Evolutionary conservation across 1,140 invertebrate genomes (phyloP).

Genomic region (Cotesia chilonis): DNA sequence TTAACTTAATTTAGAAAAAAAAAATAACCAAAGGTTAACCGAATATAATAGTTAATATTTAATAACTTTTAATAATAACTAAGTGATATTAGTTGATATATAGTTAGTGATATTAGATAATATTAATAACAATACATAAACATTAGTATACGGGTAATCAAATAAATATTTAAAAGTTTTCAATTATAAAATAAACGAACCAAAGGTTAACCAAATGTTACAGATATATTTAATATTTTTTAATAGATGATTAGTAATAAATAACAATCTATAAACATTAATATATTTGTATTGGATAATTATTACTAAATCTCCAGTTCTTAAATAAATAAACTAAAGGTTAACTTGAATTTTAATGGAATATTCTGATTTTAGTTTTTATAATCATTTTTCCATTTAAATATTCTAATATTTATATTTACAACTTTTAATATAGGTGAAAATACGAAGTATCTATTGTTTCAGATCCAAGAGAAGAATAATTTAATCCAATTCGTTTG

Average conservation of each 20-base stretch:
- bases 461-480: constrained; percentile 4
- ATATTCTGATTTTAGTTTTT: neutral
- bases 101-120: neutral
- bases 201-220: constrained; percentile 2
- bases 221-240: neutral
- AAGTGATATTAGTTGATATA: neutral
- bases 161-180: no score
- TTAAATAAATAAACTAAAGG: neutral
- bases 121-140: neutral
- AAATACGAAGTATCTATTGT: neutral
- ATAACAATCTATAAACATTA: neutral
- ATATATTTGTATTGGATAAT: no score
- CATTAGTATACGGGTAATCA: no score
- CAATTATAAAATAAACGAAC: neutral
- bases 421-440: constrained; percentile 4
- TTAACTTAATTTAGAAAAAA: no score
- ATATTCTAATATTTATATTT: neutral
- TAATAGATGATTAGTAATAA: neutral
- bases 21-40: no score
- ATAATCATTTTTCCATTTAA: no score
- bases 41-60: neutral
- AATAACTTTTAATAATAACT: constrained; percentile 4
- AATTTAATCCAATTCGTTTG: neutral
- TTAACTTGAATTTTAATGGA: neutral
- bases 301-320: no score